A percentile compares a stretch with the other conserved stretches of the same genome.
phyloP scores from a whole-genome alignment of 2,888 invertebrate genomes.

The Cantharis nigra region DNA sequence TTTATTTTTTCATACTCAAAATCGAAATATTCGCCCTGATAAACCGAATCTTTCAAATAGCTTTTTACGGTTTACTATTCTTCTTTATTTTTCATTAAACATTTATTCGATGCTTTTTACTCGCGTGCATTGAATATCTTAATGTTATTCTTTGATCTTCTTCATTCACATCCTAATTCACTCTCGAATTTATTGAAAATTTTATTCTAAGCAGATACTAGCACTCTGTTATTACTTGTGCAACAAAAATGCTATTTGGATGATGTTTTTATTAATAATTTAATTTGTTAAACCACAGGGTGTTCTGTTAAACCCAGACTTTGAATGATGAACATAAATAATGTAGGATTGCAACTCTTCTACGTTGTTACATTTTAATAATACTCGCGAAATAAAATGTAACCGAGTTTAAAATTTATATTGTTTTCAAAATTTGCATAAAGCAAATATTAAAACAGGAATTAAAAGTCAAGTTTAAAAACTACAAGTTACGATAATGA shows the following conservation, averaged over 20 bases:
- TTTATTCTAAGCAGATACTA: neutral
- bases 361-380: neutral
- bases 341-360: neutral
- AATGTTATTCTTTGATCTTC: slow-evolving; percentile 27
- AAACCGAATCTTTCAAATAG: neutral
- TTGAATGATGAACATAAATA: neutral
- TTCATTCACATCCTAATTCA: slow-evolving; percentile 20
- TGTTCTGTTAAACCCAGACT: neutral
- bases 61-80: slow-evolving; percentile 6
- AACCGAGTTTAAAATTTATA: neutral
- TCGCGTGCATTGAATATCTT: slow-evolving; percentile 21
- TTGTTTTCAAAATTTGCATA: neutral
- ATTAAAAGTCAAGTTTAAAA: neutral
- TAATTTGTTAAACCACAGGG: no score
- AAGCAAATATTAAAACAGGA: neutral
- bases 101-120: slow-evolving; percentile 20
- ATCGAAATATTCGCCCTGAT: neutral
- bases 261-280: no score
- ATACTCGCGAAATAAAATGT: neutral
- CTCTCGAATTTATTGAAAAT: slow-evolving; percentile 10
- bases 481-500: neutral
- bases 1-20: neutral
- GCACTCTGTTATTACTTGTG: neutral
- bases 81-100: slow-evolving; percentile 22
- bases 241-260: no score